phyloP scores from a whole-genome alignment of 2,113 vertebrate genomes.

The Balaeniceps rex region DNA sequence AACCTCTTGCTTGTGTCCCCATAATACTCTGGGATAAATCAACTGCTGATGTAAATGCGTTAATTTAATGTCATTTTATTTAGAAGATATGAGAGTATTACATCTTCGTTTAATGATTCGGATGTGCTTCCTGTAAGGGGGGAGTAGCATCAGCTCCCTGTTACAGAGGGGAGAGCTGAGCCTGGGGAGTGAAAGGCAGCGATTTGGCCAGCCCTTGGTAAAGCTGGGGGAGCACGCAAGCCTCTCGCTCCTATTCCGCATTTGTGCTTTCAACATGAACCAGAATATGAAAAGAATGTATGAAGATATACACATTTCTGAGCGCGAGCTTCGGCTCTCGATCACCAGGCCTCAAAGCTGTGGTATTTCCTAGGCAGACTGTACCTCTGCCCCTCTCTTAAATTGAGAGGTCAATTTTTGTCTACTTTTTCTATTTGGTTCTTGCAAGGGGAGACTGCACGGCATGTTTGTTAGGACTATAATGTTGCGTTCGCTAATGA shows the following conservation, averaged over 20 bases:
- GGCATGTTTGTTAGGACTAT: not conserved
- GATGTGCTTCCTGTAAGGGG: not conserved
- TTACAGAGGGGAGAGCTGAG: not conserved
- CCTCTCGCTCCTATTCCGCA: not conserved
- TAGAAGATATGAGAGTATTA: not conserved
- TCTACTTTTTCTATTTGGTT: not conserved
- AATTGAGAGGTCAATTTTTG: not conserved
- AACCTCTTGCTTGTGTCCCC: not conserved
- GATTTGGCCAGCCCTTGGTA: not conserved
- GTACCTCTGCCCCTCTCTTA: not conserved
- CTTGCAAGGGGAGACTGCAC: not conserved
- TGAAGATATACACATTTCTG: not conserved
- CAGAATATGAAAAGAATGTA: not conserved
- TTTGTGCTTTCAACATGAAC: not conserved
- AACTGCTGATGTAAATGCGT: not conserved
- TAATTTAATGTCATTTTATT: not conserved
- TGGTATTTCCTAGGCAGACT: not conserved
- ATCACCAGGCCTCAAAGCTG: not conserved
- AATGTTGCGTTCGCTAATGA: slow-evolving; percentile 28
- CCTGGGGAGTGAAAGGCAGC: not conserved
- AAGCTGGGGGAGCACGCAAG: not conserved
- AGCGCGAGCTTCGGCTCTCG: not conserved
- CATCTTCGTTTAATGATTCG: not conserved
- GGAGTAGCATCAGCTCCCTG: not conserved
- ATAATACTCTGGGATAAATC: not conserved